Base-by-base conservation (phyloP, 2,113 vertebrate species). In the Myxocyprinus asiaticus region DNA sequence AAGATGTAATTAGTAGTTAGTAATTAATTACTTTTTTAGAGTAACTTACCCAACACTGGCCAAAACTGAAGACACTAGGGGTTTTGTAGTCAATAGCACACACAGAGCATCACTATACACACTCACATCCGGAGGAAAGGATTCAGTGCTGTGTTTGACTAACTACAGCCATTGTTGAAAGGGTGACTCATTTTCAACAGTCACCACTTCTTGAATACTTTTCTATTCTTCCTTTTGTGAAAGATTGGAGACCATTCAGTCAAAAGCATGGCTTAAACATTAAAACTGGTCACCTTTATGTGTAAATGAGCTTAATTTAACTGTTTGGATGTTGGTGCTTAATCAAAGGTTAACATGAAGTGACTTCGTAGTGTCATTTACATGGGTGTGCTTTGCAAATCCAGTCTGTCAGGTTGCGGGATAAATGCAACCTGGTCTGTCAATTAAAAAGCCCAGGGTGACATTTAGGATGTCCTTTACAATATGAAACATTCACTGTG, bases 141-240 rank as follows among this genome's bases (percentile, higher is more conserved):
- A 64, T 81, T 76, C 79, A 79, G 17, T 79, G 83, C 76, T 71
- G 76, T 66, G 76, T 78, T 84, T 78, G 70, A 79, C 56, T 76
- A 78, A 81, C 70, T 66, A 62, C 67, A 47, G 75, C 65, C 59
- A 71, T 84, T 81, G 79, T 81, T 81, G 76, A 48, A 74, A 59
- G 43, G 62, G 67, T 77, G 68, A 83, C 48, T 81, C 72, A 77
- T 80, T 77, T 83, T 79, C 43, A 53, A 65, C 69, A 77, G 68
- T 63, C 78, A 77, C 55, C 64, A 45, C 69, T 74, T 61, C 10
- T 56, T 69, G 48, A 69, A 22, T 65, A 78, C n/a, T 43, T 58
- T 69, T 51, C 44, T 42, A 44, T 73, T 78, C 51, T 56, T 56
- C 69, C 12, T 63, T 58, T 75, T 69, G n/a, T 77, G 66, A 66